Evolutionary conservation across 2,113 vertebrate genomes (phyloP), one percentile per base, ranked within the genome.

Genomic region (Xenopus borealis): DNA sequence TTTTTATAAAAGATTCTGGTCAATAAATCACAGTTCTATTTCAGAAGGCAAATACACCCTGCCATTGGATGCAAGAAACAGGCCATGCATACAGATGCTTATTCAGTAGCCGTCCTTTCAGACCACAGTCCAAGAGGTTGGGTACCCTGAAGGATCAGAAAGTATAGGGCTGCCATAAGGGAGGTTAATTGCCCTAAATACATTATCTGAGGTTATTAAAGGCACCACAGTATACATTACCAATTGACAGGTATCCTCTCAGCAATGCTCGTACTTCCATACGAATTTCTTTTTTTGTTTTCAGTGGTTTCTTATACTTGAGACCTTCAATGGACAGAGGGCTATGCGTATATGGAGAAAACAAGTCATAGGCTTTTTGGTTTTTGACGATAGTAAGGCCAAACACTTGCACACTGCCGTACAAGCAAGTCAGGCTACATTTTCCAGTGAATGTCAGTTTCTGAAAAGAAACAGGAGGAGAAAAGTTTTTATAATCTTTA

Each of bases 401-500:
- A 78, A 94, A 82, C 17, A 98, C 91, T 30, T 92, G 92, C n/a
- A 97, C 92, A 0, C 91, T 91, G 3, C 96, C 96, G 0, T 94
- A 93, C 13, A 98, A 84, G 82, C 96, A 97, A 0, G 91, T 93
- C 83, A 98, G 58, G 14, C 89, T 86, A 53, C 95, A 96, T 27
- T 91, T 92, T 2, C 96, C 96, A 0, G 89, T 87, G 50, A 97
- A 97, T 66, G 92, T 92, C 81, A 97, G 84, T 13, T 79, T 85
- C 94, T 88, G 57, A 19, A 1, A 20, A 18, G 3, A 40, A 40
- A 40, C 6, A 13, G 47, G 47, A 10, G 47, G 10, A 50, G 10
- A 50, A 50, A 50, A 12, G 47, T 12, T 50, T 50, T 50, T 18
- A 55, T n/a, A 55, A 55, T 55, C 23, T 27, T 50, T 50, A 58